phyloP scores from a whole-genome alignment of 2,888 invertebrate species.

The Hesperia comma region DNA sequence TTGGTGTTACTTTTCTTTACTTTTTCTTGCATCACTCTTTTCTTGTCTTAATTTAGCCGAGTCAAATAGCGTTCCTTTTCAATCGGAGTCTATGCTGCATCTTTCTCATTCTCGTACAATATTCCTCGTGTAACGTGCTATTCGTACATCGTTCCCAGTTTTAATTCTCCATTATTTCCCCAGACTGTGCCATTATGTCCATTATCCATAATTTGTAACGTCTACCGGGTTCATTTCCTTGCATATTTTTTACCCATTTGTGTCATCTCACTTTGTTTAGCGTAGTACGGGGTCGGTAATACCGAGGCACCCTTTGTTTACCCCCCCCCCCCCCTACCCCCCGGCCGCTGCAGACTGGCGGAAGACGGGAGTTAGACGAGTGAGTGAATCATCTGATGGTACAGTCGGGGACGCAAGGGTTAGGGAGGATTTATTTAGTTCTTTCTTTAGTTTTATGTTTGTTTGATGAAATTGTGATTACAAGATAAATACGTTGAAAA shows the following conservation, averaged over 20 bases:
- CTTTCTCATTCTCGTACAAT: background rate
- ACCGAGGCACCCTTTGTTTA: background rate
- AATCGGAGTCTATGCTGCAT: no score
- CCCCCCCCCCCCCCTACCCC: background rate
- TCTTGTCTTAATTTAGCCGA: no score
- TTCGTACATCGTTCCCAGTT: background rate
- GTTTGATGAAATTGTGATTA: no score
- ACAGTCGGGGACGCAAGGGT: background rate
- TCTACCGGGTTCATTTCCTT: conserved; percentile 5
- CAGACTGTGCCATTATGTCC: background rate
- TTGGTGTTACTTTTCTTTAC: no score
- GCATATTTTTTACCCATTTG: conserved; percentile 9
- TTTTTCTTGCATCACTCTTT: background rate
- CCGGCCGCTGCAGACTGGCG: conserved; percentile 14
- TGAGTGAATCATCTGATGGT: conserved; percentile 18
- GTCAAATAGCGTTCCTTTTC: no score
- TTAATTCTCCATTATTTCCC: background rate
- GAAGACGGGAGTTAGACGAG: conserved; percentile 27
- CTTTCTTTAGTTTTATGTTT: no score
- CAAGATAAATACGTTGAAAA: no score
- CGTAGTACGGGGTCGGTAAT: conserved; percentile 6
- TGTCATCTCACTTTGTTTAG: conserved; percentile 2
- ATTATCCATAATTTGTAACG: conserved; percentile 3
- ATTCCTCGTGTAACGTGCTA: background rate
- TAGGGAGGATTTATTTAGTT: background rate